Evolutionary conservation across 2,113 vertebrate species (phyloP), one percentile per base, ranked within the genome.

Genomic region (Pandion haliaetus): DNA sequence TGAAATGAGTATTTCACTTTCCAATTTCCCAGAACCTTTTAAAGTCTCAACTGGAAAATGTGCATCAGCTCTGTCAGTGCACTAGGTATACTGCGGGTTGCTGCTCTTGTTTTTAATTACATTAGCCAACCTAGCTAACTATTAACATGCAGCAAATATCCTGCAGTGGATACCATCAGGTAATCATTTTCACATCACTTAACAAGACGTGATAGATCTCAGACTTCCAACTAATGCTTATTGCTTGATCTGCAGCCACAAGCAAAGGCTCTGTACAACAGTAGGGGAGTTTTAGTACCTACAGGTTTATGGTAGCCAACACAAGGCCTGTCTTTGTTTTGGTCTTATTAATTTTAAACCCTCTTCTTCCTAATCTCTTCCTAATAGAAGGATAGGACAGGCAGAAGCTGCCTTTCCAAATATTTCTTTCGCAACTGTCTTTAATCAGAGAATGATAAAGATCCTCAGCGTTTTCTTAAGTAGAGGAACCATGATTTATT

Each of bases 111-210:
- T 73, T 94, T 92, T 76, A 91, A 95, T 94, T 62, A 77, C 38
- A 62, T 95, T 94, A 97, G 67, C 63, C 83, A 77, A 71, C 54
- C 55, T 5, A 82, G 78, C 70, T 83, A 74, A 83, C 84, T 78
- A 96, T 83, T 91, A 94, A 57, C 45, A 40, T 23, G 38, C 38
- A 82, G 81, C 67, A 95, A 95, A 87, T 82, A 96, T 82, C 84
- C 89, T 94, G 87, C 78, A 58, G 59, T 83, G 79, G 89, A 93
- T 63, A 83, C 24, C 76, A 90, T 66, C 72, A 91, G 58, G 84
- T 79, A 66, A 91, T 62, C 62, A 88, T 91, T 88, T 89, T 72
- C 80, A 52, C 6, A 11, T 85, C 70, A 65, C 49, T 72, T 95
- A 95, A 92, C 59, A 72, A 79, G 77, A 90, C 18, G 2, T 93